Conservation (phyloP, 2,113 vertebrate species). For the Taurulus bubalis region DNA sequence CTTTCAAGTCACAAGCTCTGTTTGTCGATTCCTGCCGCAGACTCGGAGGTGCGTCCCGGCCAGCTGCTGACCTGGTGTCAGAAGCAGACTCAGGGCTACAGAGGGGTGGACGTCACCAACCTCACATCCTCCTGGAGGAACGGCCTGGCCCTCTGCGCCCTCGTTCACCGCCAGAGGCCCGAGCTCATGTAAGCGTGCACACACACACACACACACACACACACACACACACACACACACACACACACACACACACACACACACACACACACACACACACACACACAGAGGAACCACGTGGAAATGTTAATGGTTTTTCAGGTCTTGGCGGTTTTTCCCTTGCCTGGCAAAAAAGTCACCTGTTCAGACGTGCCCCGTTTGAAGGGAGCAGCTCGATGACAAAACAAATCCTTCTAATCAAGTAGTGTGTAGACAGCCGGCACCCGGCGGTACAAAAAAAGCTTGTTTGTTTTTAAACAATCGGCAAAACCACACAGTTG, state of each 20-base stretch:
- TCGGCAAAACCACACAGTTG: too few species aligned
- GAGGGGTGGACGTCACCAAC: conserved; percentile 86
- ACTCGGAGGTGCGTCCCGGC: conserved; percentile 89
- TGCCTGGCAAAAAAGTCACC: neutral
- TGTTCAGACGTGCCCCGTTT: neutral
- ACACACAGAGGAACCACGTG: neutral
- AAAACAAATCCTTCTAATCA: neutral
- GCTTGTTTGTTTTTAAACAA: neutral
- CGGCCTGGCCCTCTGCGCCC: conserved; percentile 93
- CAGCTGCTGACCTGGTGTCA: conserved; percentile 96
- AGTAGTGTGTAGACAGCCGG: neutral
- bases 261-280: too few species aligned
- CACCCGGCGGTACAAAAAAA: too few species aligned
- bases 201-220: too few species aligned
- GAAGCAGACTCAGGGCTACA: conserved; percentile 92
- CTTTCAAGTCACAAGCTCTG: neutral
- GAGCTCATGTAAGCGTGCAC: conserved; percentile 85
- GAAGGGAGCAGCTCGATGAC: neutral
- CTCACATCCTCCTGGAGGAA: conserved; percentile 91
- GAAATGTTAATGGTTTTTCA: conserved; percentile 4
- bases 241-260: too few species aligned
- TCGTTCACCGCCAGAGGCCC: conserved; percentile 93
- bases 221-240: too few species aligned
- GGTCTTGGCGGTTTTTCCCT: neutral
- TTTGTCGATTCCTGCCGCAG: conserved; percentile 74